Base-by-base conservation (phyloP, 2,113 vertebrate species). In the Martes martes region DNA sequence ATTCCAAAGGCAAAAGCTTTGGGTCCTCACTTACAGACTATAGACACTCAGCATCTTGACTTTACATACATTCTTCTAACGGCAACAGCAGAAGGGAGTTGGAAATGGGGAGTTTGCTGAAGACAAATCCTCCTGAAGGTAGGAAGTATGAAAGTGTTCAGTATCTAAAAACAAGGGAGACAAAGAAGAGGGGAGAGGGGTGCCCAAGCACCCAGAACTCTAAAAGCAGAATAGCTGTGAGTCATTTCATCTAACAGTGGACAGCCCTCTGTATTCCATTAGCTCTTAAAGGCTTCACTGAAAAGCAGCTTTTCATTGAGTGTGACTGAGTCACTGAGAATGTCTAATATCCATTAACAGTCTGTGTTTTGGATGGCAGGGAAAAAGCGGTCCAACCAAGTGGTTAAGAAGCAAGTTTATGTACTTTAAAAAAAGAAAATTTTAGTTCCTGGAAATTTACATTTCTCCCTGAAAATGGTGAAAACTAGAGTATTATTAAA, bases 371-470 rank as follows among this genome's bases (percentile, higher is more conserved):
- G 19, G 36, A 45, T 85, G 26, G 18, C n/a, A 47, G 14, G 28
- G n/a, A 89, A 63, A 85, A 84, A 85, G 42, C 16, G 55, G 55
- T 33, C 42, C 47, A 87, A 67, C 18, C 9, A 78, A 50, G 57
- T 82, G 14, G 33, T 79, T 92, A 61, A 50, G 50, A 81, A 85
- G 24, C 23, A 59, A 80, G 63, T 39, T 31, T 63, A 50, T 45
- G 2, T 19, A 36, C 31, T 81, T 83, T 39, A n/a, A 59, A 50
- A 80, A 91, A 57, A 57, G 2, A 57, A 45, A 33, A 23, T 73
- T 71, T 47, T 8, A 13, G n/a, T n/a, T 65, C 47, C 73, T 96
- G 36, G 47, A 96, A 74, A 57, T 65, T 59, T 57, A 67, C 42
- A 73, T 67, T 39, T 1, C 57, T 86, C 80, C 28, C 10, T 74